phyloP scores from a whole-genome alignment of 1,140 invertebrate species.

The Neoseiulus cucumeris region DNA sequence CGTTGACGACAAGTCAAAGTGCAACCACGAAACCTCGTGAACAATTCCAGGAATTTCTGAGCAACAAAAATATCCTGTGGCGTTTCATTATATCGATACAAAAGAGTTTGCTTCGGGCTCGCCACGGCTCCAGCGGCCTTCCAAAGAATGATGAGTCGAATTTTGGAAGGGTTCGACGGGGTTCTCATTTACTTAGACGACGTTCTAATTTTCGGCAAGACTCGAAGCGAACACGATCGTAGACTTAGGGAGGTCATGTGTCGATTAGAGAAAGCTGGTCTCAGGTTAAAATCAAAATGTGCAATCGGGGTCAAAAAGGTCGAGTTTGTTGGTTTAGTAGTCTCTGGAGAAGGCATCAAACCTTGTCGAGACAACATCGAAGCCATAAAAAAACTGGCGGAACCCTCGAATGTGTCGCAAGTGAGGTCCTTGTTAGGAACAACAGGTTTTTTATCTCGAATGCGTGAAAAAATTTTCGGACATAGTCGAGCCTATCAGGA shows the following conservation, averaged over 20 bases:
- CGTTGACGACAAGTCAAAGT: too few relatives aligned
- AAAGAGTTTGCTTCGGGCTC: conserved; percentile 18
- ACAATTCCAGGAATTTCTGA: too few relatives aligned
- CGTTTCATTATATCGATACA: conserved; percentile 17
- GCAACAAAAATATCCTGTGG: too few relatives aligned
- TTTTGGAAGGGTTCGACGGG: conserved; percentile 6
- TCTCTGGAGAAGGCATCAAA: background rate
- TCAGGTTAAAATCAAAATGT: conserved; percentile 18
- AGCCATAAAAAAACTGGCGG: background rate
- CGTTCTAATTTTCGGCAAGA: conserved; percentile 14
- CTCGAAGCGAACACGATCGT: conserved; percentile 14
- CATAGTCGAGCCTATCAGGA: background rate
- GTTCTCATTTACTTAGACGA: conserved; percentile 17
- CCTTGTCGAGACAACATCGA: background rate
- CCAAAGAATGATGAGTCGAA: conserved; percentile 13
- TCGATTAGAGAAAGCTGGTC: conserved; percentile 12
- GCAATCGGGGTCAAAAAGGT: background rate
- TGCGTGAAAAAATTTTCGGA: background rate
- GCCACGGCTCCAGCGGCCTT: conserved; percentile 16
- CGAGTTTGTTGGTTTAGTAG: background rate
- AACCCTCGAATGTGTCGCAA: background rate
- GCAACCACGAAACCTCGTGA: too few relatives aligned
- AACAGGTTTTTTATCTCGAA: background rate
- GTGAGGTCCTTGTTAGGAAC: background rate
- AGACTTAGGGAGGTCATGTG: conserved; percentile 10